Evolutionary conservation across 2,888 invertebrate genomes (phyloP).

Genomic region (Megaustenia siamemsis): DNA sequence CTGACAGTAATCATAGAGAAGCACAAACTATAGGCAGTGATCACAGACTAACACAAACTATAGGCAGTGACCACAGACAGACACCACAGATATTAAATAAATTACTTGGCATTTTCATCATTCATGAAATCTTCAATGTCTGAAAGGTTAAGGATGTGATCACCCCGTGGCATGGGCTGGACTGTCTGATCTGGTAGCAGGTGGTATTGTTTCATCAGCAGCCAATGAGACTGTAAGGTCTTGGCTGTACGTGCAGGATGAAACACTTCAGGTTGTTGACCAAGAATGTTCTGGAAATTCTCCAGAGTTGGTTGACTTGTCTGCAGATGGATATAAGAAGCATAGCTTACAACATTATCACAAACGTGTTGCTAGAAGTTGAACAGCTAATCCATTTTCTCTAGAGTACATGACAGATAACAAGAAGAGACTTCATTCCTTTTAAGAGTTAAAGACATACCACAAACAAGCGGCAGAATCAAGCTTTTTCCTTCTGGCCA

Average conservation of each 20-base stretch:
- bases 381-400: too few relatives aligned
- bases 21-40: too few relatives aligned
- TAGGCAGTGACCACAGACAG: not conserved
- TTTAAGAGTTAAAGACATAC: too few relatives aligned
- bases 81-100: not conserved
- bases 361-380: too few relatives aligned
- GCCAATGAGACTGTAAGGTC: conserved; percentile 93
- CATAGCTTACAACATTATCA: too few relatives aligned
- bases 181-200: conserved; percentile 91
- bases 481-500: too few relatives aligned
- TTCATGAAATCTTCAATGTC: conserved; percentile 94
- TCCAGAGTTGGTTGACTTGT: conserved; percentile 83
- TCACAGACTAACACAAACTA: too few relatives aligned
- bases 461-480: too few relatives aligned
- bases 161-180: conserved; percentile 80
- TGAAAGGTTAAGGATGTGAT: conserved; percentile 85
- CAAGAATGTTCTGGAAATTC: conserved; percentile 90
- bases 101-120: conserved; percentile 87
- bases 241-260: conserved; percentile 93
- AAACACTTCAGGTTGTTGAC: conserved; percentile 91
- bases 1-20: too few relatives aligned
- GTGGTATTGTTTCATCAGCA: conserved; percentile 93
- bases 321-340: conserved; percentile 31
- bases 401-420: too few relatives aligned
- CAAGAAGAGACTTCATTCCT: too few relatives aligned